Evolutionary conservation across 2,888 invertebrate genomes (phyloP), one percentile per base, ranked within the genome.

Genomic region (Digitonthophagus gazella): DNA sequence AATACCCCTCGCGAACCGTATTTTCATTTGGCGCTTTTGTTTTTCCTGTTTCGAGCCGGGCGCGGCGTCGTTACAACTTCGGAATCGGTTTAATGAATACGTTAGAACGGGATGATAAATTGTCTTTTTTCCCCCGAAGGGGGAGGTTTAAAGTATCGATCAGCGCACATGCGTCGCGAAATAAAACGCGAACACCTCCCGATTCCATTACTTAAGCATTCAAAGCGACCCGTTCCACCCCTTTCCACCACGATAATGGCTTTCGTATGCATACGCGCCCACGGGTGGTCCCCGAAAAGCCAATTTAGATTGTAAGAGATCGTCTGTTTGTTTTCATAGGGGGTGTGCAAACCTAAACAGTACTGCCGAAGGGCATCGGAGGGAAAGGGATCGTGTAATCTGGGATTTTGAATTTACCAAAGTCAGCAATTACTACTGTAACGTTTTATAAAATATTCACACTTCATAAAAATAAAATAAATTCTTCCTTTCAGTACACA

Each of bases 71-170:
- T 61, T 61, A 61, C 61, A 61, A 61, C 61, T 61, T 61, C 61
- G 61, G 20, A 61, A 61, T 61, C 61, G 61, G 19, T 61, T 61
- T 61, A 61, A 61, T 61, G 61, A 61, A 61, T 61, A 61, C 61
- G 61, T 61, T 61, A 61, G 61, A 61, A 18, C n/a, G 61, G n/a
- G 16, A 61, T 61, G 61, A 61, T 61, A 61, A 61, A 61, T 61
- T 61, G 61, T 61, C 20, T 18, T 61, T 19, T 61, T 61, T 44
- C 28, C 28, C 28, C 11, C 28, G 28, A 44, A 44, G 11, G 11
- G 28, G 28, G 28, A 44, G 28, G 28, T 44, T 44, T 44, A 44
- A 44, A 44, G 28, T 44, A 44, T 44, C 28, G 28, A 44, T 44
- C 28, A 44, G 28, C 28, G 11, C 28, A 44, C 11, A 11, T 11